Percentiles rank a stretch among this genome's conserved stretches.
Evolutionary conservation across 2,888 invertebrate genomes (phyloP).

Genomic region (Dorcus hopei): DNA sequence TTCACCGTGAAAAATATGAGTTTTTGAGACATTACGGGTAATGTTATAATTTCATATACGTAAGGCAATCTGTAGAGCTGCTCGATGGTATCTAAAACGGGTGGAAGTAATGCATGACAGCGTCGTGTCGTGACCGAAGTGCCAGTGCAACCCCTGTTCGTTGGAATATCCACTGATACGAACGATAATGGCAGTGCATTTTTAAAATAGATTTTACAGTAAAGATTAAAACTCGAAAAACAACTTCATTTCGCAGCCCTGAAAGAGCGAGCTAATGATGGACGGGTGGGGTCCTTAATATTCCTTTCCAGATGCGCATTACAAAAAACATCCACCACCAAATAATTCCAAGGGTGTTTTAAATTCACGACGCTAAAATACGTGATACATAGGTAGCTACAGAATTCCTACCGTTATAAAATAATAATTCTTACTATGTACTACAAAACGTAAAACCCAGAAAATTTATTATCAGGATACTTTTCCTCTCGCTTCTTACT

Average conservation of each 20-base stretch:
- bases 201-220: constrained; percentile 17
- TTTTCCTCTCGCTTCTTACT: too few species aligned
- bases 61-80: not conserved
- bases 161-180: constrained; percentile 4
- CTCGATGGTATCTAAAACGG: not conserved
- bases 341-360: too few species aligned
- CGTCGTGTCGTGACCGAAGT: constrained; percentile 22
- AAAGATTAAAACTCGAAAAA: constrained; percentile 11
- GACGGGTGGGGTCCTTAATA: not conserved
- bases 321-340: too few species aligned
- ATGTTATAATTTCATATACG: constrained; percentile 2
- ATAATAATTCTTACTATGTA: too few species aligned
- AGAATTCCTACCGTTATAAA: too few species aligned
- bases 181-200: constrained; percentile 21
- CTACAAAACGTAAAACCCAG: too few species aligned
- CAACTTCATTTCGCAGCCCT: constrained; percentile 12
- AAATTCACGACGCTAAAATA: too few species aligned
- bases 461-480: too few species aligned
- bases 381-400: too few species aligned
- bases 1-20: not conserved
- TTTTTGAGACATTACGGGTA: constrained; percentile 1
- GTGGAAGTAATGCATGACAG: constrained; percentile 11
- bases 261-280: not conserved
- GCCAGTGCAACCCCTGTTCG: constrained; percentile 21
- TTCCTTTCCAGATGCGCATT: too few species aligned